phyloP scores from a whole-genome alignment of 2,797 vertebrate genomes.

The Sebastes wilsoni region DNA sequence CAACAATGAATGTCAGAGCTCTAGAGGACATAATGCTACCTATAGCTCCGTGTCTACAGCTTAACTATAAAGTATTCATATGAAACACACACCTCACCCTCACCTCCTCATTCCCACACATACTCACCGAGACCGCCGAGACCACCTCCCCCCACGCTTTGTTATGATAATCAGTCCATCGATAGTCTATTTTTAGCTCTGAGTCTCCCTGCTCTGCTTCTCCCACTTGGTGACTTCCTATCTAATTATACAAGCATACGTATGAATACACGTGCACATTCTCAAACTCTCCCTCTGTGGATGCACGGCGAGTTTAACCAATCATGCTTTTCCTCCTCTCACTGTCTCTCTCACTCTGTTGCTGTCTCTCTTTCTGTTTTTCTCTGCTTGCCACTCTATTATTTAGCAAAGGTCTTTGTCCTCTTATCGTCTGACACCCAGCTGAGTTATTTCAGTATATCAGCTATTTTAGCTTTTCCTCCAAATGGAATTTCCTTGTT shows the following conservation, averaged over 20 bases:
- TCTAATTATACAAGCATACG: conserved; percentile 68
- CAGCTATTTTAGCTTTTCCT: conserved; percentile 66
- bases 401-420: conserved; percentile 72
- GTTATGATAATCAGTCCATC: conserved; percentile 74
- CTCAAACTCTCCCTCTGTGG: conserved; percentile 22
- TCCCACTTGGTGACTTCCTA: conserved; percentile 60
- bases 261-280: conserved; percentile 36
- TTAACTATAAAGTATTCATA: conserved; percentile 31
- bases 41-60: conserved; percentile 4
- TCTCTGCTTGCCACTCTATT: conserved; percentile 54
- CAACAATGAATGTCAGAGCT: background rate
- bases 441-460: conserved; percentile 67
- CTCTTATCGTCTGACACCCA: conserved; percentile 64
- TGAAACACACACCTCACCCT: conserved; percentile 5
- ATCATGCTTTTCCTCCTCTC: background rate
- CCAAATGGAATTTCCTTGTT: conserved; percentile 84
- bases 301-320: conserved; percentile 29
- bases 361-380: conserved; percentile 20
- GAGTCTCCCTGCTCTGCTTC: conserved; percentile 37
- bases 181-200: conserved; percentile 74
- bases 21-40: conserved; percentile 19
- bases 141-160: conserved; percentile 56
- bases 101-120: conserved; percentile 25
- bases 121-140: conserved; percentile 14
- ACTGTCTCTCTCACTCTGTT: background rate